Evolutionary conservation across 1,140 invertebrate genomes (phyloP), one percentile per base, ranked within the genome.

Genomic region (Eubasilissa regina): DNA sequence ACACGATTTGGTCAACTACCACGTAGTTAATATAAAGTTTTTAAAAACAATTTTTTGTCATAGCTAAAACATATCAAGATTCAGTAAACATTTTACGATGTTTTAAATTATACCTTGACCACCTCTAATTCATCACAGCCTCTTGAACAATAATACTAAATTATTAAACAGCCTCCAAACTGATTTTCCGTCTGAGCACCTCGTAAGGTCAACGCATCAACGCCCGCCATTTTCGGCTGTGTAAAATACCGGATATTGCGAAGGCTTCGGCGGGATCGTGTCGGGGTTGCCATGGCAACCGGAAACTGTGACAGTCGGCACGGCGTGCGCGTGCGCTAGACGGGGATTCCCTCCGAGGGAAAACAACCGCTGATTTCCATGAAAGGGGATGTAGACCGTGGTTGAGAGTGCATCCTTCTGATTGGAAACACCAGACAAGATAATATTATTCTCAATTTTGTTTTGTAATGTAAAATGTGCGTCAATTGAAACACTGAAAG

Each of bases 221-320:
- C 60, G 12, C 60, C 60, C 19, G 19, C 60, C 19, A 35, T 62
- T 62, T 62, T 62, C 19, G 19, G 60, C 25, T 13, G 60, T 13
- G 60, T 62, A 25, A 43, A 62, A 62, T 62, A 62, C 60, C 60
- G 60, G 60, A 62, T 62, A 62, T 62, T 62, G 60, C 25, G 60
- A 62, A 62, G 60, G 60, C 60, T 62, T 62, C 60, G 60, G 60
- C 19, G 60, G 60, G 60, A 62, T 62, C 60, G 60, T 62, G 25
- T 62, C 60, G 25, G 60, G 25, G 60, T 62, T 62, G 60, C 60
- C 13, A 62, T 62, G 60, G 60, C 25, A 13, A 62, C 60, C 19
- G 60, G 25, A 35, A 35, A 35, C n/a, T n/a, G 13, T 43, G 60
- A n/a, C 19, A 25, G 4, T 25, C 19, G 9, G 60, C 55, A 9